Base-by-base conservation (phyloP, 1,140 invertebrate genomes). In the Drosophila insularis region DNA sequence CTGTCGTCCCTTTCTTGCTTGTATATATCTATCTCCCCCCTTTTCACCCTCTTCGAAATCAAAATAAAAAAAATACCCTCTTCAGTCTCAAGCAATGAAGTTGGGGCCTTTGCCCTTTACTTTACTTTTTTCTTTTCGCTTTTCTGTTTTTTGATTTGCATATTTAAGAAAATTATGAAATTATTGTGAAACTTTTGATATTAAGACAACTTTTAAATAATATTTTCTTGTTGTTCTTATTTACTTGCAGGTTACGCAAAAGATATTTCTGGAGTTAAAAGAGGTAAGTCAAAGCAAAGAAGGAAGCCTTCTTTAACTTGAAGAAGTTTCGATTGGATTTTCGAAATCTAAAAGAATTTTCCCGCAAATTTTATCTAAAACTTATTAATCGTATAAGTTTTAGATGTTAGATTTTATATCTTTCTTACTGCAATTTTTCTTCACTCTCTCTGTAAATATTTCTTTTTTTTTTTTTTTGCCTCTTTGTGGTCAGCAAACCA, bases 261-360 rank as follows among this genome's bases (percentile, higher is more conserved):
- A 91, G 90, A 91, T 68, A 91, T 91, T 86, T 91, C 86, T 63
- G 84, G 90, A 91, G 89, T 90, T 91, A 90, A 91, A 80, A 90
- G 87, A 91, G 90, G 90, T 91, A 79, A 90, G 90, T 37, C 14
- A 7, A n/a, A 11, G 35, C 21, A 56, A 37, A 43, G 21, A 8
- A 13, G 23, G 2, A 55, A 31, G 2, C 13, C n/a, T 55, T 55
- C 14, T 55, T 13, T 10, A 21, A 27, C 14, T 54, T 54, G 50
- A 46, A 19, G 43, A 14, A 17, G 43, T 14, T 27, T 27, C 27
- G 27, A 27, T 27, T 23, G 0, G 2, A 0, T 4, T 23, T 23
- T 5, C 4, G 27, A 27, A 27, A 27, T 27, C 4, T 27, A 27
- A 27, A 27, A 6, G 27, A 27, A 27, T 27, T 5, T 27, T 6